Percentiles rank a stretch among this genome's conserved stretches.
These are phyloP conservation scores for Vesta saturnalis DNA, from an alignment of 2,888 invertebrate species.

Conservation along the genomic window DNA sequence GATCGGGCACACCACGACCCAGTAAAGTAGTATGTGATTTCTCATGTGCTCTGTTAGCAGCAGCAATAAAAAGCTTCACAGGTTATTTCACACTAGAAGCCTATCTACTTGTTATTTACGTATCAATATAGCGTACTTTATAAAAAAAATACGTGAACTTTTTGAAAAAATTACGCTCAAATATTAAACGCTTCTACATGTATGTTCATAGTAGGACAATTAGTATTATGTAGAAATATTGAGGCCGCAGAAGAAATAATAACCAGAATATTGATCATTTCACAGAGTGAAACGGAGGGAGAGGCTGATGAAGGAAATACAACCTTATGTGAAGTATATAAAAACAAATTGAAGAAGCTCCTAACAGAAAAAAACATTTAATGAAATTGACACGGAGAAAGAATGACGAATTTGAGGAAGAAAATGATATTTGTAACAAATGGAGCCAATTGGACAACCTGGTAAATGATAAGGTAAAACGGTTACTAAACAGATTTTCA, in stretches of 20 bases:
- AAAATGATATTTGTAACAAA: slow-evolving; percentile 1
- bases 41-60: neutral
- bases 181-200: slow-evolving; percentile 5
- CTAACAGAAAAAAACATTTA: neutral
- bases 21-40: slow-evolving; percentile 7
- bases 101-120: slow-evolving; percentile 4
- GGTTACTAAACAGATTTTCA: neutral
- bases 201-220: slow-evolving; percentile 12
- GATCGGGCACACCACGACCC: neutral
- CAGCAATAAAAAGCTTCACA: slow-evolving; percentile 8
- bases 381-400: neutral
- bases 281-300: too few species aligned
- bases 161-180: too few species aligned
- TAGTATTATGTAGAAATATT: slow-evolving; percentile 14
- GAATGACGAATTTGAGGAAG: neutral
- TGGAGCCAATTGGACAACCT: slow-evolving; percentile 6
- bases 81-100: neutral
- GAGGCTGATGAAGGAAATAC: too few species aligned
- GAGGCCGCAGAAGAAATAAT: slow-evolving; percentile 15
- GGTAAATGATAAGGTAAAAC: neutral
- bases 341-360: slow-evolving; percentile 10
- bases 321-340: too few species aligned
- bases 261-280: too few species aligned
- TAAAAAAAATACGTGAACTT: slow-evolving; percentile 18
- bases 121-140: slow-evolving; percentile 20